phyloP scores from a whole-genome alignment of 2,888 invertebrate genomes.

The Dryomyza anilis region DNA sequence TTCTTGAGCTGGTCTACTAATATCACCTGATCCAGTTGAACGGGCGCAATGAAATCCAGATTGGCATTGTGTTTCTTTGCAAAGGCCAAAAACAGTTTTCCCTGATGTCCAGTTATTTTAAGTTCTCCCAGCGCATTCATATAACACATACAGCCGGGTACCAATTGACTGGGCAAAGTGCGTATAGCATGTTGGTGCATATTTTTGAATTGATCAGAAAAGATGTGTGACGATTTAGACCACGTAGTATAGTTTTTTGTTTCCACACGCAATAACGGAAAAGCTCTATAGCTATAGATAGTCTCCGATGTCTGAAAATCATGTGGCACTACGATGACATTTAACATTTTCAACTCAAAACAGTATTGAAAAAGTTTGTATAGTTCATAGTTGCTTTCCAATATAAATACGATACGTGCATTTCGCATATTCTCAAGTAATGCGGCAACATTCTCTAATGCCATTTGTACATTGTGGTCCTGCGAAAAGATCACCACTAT shows the following conservation, averaged over 20 bases:
- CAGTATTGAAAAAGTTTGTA: not conserved
- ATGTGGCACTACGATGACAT: conserved; percentile 10
- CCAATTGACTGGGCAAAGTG: not conserved
- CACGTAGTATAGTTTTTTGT: no score
- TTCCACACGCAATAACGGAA: conserved; percentile 14
- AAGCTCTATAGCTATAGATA: conserved; percentile 21
- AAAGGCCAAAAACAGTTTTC: no score
- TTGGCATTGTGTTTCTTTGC: no score
- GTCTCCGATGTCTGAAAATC: conserved; percentile 2
- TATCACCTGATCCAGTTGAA: no score
- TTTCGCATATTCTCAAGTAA: conserved; percentile 27
- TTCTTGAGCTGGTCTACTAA: no score
- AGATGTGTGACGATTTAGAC: no score
- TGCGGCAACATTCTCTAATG: conserved; percentile 13
- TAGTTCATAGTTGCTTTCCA: not conserved
- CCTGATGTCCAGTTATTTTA: conserved; percentile 34
- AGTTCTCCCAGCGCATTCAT: not conserved
- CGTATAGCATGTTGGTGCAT: not conserved
- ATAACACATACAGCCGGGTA: conserved; percentile 38
- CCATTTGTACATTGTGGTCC: not conserved
- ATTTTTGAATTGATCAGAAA: not conserved
- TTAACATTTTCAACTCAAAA: conserved; percentile 1
- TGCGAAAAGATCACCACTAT: not conserved
- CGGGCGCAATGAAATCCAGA: no score
- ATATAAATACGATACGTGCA: not conserved